phyloP scores from a whole-genome alignment of 1,140 invertebrate genomes.

The Portunus trituberculatus region DNA sequence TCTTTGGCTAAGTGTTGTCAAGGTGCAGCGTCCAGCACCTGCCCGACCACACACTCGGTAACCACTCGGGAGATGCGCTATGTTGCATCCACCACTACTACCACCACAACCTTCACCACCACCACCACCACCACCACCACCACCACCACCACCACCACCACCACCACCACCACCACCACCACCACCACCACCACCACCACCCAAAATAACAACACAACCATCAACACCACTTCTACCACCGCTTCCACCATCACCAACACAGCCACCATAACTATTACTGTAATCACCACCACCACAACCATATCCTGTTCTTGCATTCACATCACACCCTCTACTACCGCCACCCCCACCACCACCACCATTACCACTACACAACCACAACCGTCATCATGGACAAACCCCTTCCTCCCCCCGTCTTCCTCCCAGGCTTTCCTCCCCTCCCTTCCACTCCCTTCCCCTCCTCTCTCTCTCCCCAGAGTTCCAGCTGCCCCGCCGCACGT shows the following conservation, averaged over 20 bases:
- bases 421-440: neutral
- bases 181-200: neutral
- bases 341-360: neutral
- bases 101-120: neutral
- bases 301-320: too few species aligned
- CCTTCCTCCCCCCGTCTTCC: neutral
- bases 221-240: too few species aligned
- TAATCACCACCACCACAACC: too few species aligned
- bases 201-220: neutral
- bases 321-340: neutral
- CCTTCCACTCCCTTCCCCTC: neutral
- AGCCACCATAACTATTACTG: too few species aligned
- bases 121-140: neutral
- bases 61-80: neutral
- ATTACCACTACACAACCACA: neutral
- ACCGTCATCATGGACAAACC: neutral
- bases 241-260: too few species aligned
- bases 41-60: neutral
- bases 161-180: neutral
- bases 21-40: neutral
- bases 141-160: neutral
- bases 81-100: neutral
- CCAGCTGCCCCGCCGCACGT: neutral
- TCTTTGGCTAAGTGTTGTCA: neutral
- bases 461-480: neutral